A percentile compares a stretch with the other conserved stretches of the same genome.
Conservation (phyloP, 1,140 invertebrate species). For the Bilobella aurantiaca region DNA sequence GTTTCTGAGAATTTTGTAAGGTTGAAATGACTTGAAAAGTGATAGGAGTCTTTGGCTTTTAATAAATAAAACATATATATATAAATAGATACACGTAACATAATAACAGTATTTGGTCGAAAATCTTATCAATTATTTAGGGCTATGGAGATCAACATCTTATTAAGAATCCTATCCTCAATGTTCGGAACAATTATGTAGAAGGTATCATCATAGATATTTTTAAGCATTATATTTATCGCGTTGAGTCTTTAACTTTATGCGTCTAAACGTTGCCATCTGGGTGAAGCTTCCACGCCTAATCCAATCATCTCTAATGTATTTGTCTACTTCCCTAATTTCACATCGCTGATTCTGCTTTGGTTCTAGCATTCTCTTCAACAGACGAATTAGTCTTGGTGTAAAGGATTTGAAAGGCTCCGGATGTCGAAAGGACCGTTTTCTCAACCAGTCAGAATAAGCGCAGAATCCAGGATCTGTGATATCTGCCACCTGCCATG, state of each 20-base stretch:
- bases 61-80: too few species aligned
- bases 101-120: too few species aligned
- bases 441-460: constrained; percentile 59
- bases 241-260: neutral
- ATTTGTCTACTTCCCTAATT: constrained; percentile 63
- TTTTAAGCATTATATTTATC: neutral
- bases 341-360: constrained; percentile 59
- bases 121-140: too few species aligned
- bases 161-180: too few species aligned
- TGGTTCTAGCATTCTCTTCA: constrained; percentile 60
- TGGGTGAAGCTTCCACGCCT: too few species aligned
- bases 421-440: constrained; percentile 59
- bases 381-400: constrained; percentile 54
- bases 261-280: too few species aligned
- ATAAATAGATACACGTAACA: too few species aligned
- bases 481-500: constrained; percentile 63
- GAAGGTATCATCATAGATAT: neutral
- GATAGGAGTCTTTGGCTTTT: too few species aligned
- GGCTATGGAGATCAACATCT: too few species aligned
- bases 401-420: constrained; percentile 53
- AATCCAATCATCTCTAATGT: constrained; percentile 62
- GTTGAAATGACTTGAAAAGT: too few species aligned
- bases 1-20: too few species aligned
- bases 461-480: constrained; percentile 54
- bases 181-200: neutral